Conservation (phyloP, 2,113 vertebrate genomes). For the Tautogolabrus adspersus region DNA sequence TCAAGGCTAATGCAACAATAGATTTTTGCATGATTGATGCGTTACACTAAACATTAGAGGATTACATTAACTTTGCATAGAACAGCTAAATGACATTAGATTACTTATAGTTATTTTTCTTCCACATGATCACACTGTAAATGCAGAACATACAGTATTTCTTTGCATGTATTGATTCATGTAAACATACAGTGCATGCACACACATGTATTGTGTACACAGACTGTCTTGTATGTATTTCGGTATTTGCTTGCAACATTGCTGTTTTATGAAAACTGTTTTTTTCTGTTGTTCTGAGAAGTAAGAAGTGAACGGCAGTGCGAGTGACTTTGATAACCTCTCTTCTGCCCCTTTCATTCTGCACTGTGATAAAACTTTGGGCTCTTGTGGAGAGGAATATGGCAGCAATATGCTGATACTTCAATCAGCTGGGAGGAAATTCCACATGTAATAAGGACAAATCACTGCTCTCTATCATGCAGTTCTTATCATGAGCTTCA, state of each 20-base stretch:
- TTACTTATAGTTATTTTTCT: conserved; percentile 86
- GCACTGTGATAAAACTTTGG: conserved; percentile 76
- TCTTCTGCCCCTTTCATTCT: conserved; percentile 66
- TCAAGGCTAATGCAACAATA: conserved; percentile 90
- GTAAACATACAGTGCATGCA: conserved; percentile 32
- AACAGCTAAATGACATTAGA: conserved; percentile 86
- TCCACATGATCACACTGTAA: conserved; percentile 78
- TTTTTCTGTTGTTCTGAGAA: conserved; percentile 45
- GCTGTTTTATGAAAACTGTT: conserved; percentile 36
- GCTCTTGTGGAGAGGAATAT: conserved; percentile 74
- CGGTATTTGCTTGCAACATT: conserved; percentile 29
- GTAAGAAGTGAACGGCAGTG: conserved; percentile 60
- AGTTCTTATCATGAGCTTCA: conserved; percentile 41
- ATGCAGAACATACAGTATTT: conserved; percentile 72
- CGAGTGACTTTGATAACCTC: conserved; percentile 66
- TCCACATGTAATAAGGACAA: conserved; percentile 79
- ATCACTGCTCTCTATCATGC: conserved; percentile 56
- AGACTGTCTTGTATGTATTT: conserved; percentile 17
- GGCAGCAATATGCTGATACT: conserved; percentile 82
- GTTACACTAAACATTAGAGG: conserved; percentile 87
- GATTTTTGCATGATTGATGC: conserved; percentile 89
- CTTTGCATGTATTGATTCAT: conserved; percentile 74
- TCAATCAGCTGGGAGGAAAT: conserved; percentile 82
- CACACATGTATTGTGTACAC: conserved; percentile 36
- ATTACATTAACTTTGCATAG: conserved; percentile 89